Base-by-base conservation (phyloP, 2,113 vertebrate genomes). In the Cacatua alba region DNA sequence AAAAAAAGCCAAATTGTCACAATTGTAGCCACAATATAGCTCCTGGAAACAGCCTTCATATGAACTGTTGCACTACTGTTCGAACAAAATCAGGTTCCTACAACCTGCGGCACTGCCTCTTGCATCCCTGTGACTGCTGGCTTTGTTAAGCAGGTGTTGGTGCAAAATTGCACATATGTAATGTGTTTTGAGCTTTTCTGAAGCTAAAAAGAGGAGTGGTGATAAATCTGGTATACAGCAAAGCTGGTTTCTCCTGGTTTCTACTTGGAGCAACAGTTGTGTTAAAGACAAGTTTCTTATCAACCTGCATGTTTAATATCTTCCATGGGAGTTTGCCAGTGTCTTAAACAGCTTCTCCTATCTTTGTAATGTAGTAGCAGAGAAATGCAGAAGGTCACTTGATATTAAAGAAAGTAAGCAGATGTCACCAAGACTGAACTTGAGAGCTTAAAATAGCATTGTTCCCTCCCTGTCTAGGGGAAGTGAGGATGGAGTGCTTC, bases 281-380 rank as follows among this genome's bases (percentile, higher is more conserved):
- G 5, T 70, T 52, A 14, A 83, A 55, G 41, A 8, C 1, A 20
- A 39, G 28, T 44, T 67, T 35, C 33, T 55, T 59, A 16, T 31
- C 44, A 75, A 33, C 31, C 4, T 13, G 0, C 0, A 0, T 37
- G 2, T 16, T 86, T 75, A 39, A 48, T 60, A 59, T 17, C 16
- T 83, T 43, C 51, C 14, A 0, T 8, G 37, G 57, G 72, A 57
- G 13, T 65, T 43, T 69, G 9, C 33, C 13, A 11, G 39, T 35
- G 35, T 29, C 86, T 12, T 4, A 8, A 29, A 33, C 20, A 39
- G 64, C 26, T 65, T 79, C 94, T 76, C 60, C 68, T 29, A 11
- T 53, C 15, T 90, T 72, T 68, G 44, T 39, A 16, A 28, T 53
- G 53, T 29, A 74, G 78, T 23, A 74, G 44, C 24, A 90, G 72